Percentiles rank a stretch among this genome's conserved stretches.
Evolutionary conservation across 2,888 invertebrate species (phyloP).

Genomic region (Linnaemya vulpina): DNA sequence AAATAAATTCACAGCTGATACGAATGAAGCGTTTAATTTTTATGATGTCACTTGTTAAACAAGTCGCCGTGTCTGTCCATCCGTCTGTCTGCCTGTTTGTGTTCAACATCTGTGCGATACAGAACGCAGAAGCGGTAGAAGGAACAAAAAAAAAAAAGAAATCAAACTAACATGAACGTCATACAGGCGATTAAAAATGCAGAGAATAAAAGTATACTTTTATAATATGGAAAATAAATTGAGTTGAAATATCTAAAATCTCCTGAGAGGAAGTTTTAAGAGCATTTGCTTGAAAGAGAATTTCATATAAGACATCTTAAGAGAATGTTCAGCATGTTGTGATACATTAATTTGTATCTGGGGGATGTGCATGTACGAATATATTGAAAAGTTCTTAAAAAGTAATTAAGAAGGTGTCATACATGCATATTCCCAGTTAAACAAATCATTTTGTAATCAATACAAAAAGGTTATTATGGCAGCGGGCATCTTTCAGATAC

Average conservation of each 20-base stretch:
- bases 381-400: conserved; percentile 22
- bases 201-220: conserved; percentile 34
- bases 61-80: conserved; percentile 51
- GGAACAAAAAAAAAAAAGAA: conserved; percentile 40
- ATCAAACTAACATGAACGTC: conserved; percentile 69
- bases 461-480: neutral
- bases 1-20: conserved; percentile 71
- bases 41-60: conserved; percentile 72
- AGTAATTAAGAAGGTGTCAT: conserved; percentile 29
- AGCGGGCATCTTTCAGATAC: neutral
- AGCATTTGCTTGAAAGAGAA: neutral
- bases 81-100: conserved; percentile 2
- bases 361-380: neutral
- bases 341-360: conserved; percentile 8
- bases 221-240: conserved; percentile 1
- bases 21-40: conserved; percentile 70
- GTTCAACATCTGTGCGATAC: conserved; percentile 32
- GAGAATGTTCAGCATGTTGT: neutral
- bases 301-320: neutral
- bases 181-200: conserved; percentile 48
- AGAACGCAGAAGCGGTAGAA: conserved; percentile 44
- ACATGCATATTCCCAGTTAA: neutral
- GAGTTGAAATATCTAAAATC: neutral
- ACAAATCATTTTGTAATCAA: conserved; percentile 5
- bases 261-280: neutral